Evolutionary conservation across 2,113 vertebrate species (phyloP), one percentile per base, ranked within the genome.

Genomic region (Canis aureus): DNA sequence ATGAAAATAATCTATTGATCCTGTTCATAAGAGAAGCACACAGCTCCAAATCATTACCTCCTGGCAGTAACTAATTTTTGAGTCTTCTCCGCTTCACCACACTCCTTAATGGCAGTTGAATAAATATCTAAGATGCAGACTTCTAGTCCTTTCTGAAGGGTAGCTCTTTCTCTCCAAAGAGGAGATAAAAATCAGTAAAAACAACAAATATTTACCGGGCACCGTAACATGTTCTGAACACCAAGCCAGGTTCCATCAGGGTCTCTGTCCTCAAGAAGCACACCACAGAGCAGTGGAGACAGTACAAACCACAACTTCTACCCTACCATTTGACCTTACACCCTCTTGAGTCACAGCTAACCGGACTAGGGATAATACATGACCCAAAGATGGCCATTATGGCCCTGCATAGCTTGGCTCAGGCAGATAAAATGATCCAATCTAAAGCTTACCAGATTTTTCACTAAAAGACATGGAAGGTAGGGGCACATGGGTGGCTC

Each of bases 1-100:
- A 97, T 95, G 87, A 98, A 98, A 98, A 98, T 98, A 96, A 98
- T 98, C 98, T 98, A 98, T 97, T 62, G 98, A 98, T 98, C 96
- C 98, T 96, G 95, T 98, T 98, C 95, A 97, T 97, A 98, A 95
- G 83, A 66, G 93, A 94, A 94, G 94, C 98, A 96, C 92, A 91
- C 88, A 96, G 97, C 97, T 97, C 91, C 97, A 98, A 98, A 97
- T 96, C 96, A 93, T 98, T 98, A 97, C 97, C 97, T 98, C 96
- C 97, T 97, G 96, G 96, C 97, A 98, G 98, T 98, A 98, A 97
- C 97, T 98, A 95, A 97, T 98, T 98, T 98, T 98, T 97, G 97
- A 98, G 96, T 96, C 96, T 97, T 98, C 90, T 96, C 97, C 98
- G 96, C 97, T 98, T 98, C 95, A 97, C 92, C 97, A 98, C 97